A percentile compares a stretch with the other conserved stretches of the same genome.
phyloP scores from a whole-genome alignment of 2,888 invertebrate species.

The Periphyllus acericola region DNA sequence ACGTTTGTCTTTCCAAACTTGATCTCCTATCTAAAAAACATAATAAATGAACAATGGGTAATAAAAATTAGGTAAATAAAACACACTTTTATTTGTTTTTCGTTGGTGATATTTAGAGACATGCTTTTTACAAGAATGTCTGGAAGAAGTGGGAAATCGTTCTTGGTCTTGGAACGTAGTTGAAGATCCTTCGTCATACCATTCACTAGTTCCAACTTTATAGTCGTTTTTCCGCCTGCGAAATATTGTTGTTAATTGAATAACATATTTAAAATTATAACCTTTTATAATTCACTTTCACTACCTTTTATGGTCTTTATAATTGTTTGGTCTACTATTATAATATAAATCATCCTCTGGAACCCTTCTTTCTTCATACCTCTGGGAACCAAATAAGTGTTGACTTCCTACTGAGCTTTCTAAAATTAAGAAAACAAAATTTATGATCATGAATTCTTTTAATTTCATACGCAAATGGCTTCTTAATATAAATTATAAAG shows the following conservation, averaged over 20 bases:
- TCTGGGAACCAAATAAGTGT: conserved; percentile 64
- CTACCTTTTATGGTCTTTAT: conserved; percentile 70
- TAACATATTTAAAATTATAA: not conserved
- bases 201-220: conserved; percentile 31
- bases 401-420: conserved; percentile 5
- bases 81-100: conserved; percentile 45
- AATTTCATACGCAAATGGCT: no score
- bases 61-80: no score
- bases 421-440: conserved; percentile 5
- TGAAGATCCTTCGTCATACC: conserved; percentile 51
- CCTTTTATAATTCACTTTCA: not conserved
- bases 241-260: not conserved
- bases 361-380: conserved; percentile 40
- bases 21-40: conserved; percentile 71
- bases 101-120: conserved; percentile 54
- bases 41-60: not conserved
- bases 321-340: conserved; percentile 83
- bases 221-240: conserved; percentile 42
- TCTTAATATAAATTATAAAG: no score
- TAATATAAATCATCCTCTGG: conserved; percentile 76
- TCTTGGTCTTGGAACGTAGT: conserved; percentile 41
- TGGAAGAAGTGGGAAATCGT: conserved; percentile 33
- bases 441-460: not conserved
- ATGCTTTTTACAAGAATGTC: conserved; percentile 57
- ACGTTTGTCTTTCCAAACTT: conserved; percentile 83